Conservation (phyloP, 1,140 invertebrate genomes). For the Sminthurides bifidus region DNA sequence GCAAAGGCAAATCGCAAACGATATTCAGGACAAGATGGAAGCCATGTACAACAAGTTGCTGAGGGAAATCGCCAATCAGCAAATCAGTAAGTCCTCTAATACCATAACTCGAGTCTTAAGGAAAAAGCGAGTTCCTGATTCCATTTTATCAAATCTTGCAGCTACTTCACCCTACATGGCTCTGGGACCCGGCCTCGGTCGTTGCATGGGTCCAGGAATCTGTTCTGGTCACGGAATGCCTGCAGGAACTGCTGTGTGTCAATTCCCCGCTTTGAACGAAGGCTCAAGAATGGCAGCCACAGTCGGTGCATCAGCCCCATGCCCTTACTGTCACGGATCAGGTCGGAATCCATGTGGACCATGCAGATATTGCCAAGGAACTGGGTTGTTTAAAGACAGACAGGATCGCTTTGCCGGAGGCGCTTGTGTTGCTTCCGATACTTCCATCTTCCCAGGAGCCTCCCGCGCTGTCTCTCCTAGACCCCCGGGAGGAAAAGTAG, state of each 20-base stretch:
- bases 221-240: conserved; percentile 22
- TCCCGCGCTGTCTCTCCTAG: too few relatives aligned
- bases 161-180: conserved; percentile 20
- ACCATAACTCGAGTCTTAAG: background rate
- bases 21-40: conserved; percentile 26
- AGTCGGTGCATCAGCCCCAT: background rate
- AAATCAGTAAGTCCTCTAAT: conserved; percentile 12
- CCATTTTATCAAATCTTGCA: conserved; percentile 1
- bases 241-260: conserved; percentile 9
- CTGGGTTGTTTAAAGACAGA: too few relatives aligned
- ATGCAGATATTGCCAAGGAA: background rate
- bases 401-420: too few relatives aligned
- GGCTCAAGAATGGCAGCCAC: background rate
- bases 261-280: conserved; percentile 8
- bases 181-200: conserved; percentile 10
- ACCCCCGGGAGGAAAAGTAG: too few relatives aligned
- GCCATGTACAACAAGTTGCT: conserved; percentile 21
- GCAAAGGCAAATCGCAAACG: conserved; percentile 15
- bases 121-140: background rate
- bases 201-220: conserved; percentile 21
- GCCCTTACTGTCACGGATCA: conserved; percentile 3
- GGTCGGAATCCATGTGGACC: background rate
- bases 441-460: too few relatives aligned
- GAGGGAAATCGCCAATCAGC: conserved; percentile 15
- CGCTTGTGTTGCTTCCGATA: too few relatives aligned